A percentile compares a stretch with the other conserved stretches of the same genome.
Evolutionary conservation across 2,797 vertebrate genomes (phyloP).

Genomic region (Aphelocoma californica): DNA sequence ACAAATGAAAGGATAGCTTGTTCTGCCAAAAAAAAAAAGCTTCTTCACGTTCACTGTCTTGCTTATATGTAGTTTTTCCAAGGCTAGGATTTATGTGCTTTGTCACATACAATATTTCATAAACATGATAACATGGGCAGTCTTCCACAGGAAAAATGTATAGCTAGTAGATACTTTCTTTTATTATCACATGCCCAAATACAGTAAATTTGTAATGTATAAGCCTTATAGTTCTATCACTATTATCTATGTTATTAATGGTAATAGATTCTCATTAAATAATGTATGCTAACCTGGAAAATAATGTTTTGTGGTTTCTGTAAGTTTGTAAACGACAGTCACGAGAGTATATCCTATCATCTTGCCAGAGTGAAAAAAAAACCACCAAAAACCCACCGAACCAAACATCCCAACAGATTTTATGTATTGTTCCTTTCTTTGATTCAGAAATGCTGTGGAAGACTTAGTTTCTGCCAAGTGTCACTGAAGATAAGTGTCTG

Average conservation of each 20-base stretch:
- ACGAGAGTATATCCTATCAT: neutral
- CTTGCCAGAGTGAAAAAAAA: neutral
- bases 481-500: neutral
- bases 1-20: slow-evolving; percentile 15
- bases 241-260: neutral
- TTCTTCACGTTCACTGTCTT: neutral
- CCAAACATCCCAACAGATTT: neutral
- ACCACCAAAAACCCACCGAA: neutral
- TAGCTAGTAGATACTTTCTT: neutral
- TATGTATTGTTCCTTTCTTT: neutral
- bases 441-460: neutral
- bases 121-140: neutral
- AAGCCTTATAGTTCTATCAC: neutral
- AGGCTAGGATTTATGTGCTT: neutral
- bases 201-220: neutral
- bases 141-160: neutral
- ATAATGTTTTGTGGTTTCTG: neutral
- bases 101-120: slow-evolving; percentile 7
- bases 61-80: neutral
- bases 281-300: neutral
- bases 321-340: neutral
- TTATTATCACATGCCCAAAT: neutral
- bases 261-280: neutral
- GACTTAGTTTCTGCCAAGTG: neutral
- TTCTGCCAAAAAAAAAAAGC: neutral